These are phyloP conservation scores for Scomber japonicus DNA, from an alignment of 2,113 vertebrate genomes.

Conservation along the genomic window DNA sequence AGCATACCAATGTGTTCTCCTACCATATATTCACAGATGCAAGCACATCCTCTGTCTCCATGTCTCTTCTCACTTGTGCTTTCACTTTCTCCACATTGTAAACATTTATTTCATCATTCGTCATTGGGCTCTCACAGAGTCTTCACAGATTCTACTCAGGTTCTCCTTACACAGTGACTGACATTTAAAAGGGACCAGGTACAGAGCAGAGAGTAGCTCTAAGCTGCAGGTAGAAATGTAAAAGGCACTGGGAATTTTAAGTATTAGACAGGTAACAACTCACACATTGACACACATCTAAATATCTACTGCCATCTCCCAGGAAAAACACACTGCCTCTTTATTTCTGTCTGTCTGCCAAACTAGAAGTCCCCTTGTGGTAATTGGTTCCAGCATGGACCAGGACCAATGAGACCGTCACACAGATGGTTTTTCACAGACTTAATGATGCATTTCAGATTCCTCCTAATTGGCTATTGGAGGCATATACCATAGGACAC, in stretches of 20 bases:
- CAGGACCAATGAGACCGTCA: conserved; percentile 20
- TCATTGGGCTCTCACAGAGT: conserved; percentile 13
- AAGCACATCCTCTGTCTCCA: neutral
- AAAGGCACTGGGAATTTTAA: conserved; percentile 22
- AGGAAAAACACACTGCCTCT: conserved; percentile 25
- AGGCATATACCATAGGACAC: conserved; percentile 16
- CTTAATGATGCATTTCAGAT: conserved; percentile 45
- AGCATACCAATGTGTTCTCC: conserved; percentile 19
- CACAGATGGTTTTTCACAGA: conserved; percentile 30
- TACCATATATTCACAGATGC: neutral
- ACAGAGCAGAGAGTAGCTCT: neutral
- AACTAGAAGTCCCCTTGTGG: neutral
- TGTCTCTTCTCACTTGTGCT: neutral
- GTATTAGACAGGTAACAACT: conserved; percentile 24
- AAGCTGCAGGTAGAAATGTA: conserved; percentile 24
- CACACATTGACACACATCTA: conserved; percentile 31
- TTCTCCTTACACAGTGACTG: conserved; percentile 1
- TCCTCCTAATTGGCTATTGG: conserved; percentile 37
- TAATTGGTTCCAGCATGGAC: conserved; percentile 41
- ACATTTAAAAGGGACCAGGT: conserved; percentile 1
- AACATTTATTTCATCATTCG: neutral
- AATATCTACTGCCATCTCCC: conserved; percentile 33
- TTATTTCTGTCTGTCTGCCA: conserved; percentile 16
- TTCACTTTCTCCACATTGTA: neutral
- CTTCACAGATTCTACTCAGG: conserved; percentile 3